Conservation (phyloP, 2,113 vertebrate species). For the Helogale parvula region DNA sequence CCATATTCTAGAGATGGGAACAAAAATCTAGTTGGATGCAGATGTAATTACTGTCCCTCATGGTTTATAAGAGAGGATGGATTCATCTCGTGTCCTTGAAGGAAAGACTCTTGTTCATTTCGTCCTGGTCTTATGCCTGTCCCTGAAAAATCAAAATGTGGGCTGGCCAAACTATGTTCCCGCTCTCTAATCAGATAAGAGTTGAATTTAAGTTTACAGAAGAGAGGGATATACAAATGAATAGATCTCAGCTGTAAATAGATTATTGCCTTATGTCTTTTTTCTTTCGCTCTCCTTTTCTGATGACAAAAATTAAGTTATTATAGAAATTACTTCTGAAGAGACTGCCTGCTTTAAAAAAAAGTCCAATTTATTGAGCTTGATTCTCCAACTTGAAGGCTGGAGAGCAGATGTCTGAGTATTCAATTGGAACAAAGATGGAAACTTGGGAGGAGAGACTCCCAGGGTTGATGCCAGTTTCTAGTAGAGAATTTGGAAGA, state of each 20-base stretch:
- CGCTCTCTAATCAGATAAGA: not conserved
- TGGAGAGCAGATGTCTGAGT: not conserved
- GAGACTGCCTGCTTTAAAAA: slow-evolving; percentile 37
- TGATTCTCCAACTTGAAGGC: not conserved
- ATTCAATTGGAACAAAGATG: not conserved
- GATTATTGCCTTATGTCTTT: slow-evolving; percentile 57
- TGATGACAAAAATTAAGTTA: slow-evolving; percentile 17
- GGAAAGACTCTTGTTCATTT: not conserved
- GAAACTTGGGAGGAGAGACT: not conserved
- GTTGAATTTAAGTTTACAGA: not conserved
- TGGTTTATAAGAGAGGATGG: not conserved
- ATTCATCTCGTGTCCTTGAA: not conserved
- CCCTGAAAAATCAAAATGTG: not conserved
- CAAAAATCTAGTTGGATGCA: not conserved
- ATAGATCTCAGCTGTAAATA: slow-evolving; percentile 46
- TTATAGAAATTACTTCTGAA: slow-evolving; percentile 53
- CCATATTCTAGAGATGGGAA: slow-evolving; percentile 8
- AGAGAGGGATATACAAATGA: slow-evolving; percentile 31
- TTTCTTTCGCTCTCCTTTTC: slow-evolving; percentile 61
- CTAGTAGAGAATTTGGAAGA: slow-evolving; percentile 50
- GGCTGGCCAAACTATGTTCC: not conserved
- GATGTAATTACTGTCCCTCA: not conserved
- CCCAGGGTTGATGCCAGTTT: not conserved
- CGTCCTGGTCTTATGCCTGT: not conserved
- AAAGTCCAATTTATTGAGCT: slow-evolving; percentile 29